Percentiles rank a stretch among this genome's conserved stretches.
Conservation (phyloP, 2,888 invertebrate species). For the Leistus spinibarbis region DNA sequence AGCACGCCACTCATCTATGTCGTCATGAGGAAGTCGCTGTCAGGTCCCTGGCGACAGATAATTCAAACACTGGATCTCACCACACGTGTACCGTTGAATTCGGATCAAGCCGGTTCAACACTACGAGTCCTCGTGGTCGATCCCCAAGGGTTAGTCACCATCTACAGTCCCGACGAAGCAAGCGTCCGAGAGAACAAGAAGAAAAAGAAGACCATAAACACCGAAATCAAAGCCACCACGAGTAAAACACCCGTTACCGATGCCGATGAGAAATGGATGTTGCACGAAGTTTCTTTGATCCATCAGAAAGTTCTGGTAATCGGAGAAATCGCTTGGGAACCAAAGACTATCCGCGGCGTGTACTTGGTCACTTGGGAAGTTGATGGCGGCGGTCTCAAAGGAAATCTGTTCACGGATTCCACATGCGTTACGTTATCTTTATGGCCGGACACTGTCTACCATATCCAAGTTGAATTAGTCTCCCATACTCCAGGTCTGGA, state of each 20-base stretch:
- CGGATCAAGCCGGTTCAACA: conserved; percentile 64
- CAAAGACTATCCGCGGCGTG: conserved; percentile 68
- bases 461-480: conserved; percentile 76
- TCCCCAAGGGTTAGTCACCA: conserved; percentile 72
- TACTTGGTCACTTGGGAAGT: conserved; percentile 86
- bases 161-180: conserved; percentile 71
- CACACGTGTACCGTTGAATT: conserved; percentile 68
- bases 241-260: conserved; percentile 60
- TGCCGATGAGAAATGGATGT: conserved; percentile 63
- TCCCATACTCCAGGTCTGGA: conserved; percentile 67
- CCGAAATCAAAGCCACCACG: conserved; percentile 60
- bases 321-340: conserved; percentile 76
- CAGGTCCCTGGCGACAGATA: conserved; percentile 70
- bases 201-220: conserved; percentile 59
- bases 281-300: conserved; percentile 72
- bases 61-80: conserved; percentile 70
- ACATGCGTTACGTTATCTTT: conserved; percentile 78
- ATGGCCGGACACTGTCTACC: conserved; percentile 81
- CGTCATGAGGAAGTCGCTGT: conserved; percentile 69
- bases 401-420: conserved; percentile 81
- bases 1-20: conserved; percentile 71
- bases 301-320: conserved; percentile 75
- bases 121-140: conserved; percentile 73
- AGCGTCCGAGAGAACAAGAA: conserved; percentile 57
- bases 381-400: conserved; percentile 79